Evolutionary conservation across 2,888 invertebrate genomes (phyloP).

Genomic region (Amiota mariae): DNA sequence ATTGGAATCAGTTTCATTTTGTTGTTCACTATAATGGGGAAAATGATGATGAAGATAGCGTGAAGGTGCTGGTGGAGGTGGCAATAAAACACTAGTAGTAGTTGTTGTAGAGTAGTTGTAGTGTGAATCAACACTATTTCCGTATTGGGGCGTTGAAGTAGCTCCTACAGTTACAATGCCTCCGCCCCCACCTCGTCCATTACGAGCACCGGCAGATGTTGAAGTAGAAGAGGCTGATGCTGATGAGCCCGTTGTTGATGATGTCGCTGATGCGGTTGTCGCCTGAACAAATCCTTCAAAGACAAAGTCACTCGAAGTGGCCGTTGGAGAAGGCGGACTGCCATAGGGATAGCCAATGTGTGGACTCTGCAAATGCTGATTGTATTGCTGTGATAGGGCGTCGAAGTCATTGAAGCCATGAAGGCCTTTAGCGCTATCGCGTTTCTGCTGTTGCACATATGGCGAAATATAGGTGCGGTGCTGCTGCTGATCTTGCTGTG

Average conservation of each 20-base stretch:
- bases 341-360: conserved; percentile 73
- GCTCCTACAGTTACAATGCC: conserved; percentile 40
- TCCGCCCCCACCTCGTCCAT: conserved; percentile 25
- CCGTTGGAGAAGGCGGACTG: conserved; percentile 72
- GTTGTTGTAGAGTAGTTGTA: too few species aligned
- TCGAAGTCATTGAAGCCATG: conserved; percentile 73
- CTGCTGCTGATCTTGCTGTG: conserved; percentile 25
- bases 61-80: too few species aligned
- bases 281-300: conserved; percentile 56
- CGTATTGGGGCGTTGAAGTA: conserved; percentile 46
- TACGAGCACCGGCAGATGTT: conserved; percentile 34
- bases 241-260: conserved; percentile 48
- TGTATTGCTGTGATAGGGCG: conserved; percentile 71
- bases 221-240: conserved; percentile 42
- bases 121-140: conserved; percentile 25
- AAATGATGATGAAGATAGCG: too few species aligned
- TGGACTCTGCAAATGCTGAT: conserved; percentile 68
- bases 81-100: too few species aligned
- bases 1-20: conserved; percentile 29
- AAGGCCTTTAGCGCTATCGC: conserved; percentile 68
- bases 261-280: conserved; percentile 35
- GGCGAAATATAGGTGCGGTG: conserved; percentile 59
- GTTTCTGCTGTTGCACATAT: conserved; percentile 68
- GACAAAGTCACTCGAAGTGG: conserved; percentile 66
- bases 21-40: too few species aligned